These are phyloP conservation scores for Diplodus sargus DNA, from an alignment of 2,797 vertebrate species.

Conservation along the genomic window DNA sequence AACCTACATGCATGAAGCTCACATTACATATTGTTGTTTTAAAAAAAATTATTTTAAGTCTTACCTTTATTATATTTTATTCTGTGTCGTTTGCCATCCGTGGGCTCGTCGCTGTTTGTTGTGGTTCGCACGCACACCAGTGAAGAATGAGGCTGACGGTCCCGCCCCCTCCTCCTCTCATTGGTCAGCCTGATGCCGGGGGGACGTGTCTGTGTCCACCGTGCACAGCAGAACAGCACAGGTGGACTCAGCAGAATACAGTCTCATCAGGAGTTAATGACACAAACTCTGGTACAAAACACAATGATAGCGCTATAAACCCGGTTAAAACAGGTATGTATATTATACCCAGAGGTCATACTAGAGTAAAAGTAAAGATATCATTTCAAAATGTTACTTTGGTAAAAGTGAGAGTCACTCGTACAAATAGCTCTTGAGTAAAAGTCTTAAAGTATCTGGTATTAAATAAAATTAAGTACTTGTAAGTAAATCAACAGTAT, in stretches of 20 bases:
- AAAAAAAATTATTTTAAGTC: not conserved
- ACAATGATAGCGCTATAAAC: not conserved
- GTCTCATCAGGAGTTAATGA: too few relatives aligned
- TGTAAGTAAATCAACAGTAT: too few relatives aligned
- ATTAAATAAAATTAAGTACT: too few relatives aligned
- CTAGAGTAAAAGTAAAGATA: too few relatives aligned
- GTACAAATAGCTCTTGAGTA: too few relatives aligned
- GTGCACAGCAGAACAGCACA: not conserved
- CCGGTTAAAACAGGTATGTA: too few relatives aligned
- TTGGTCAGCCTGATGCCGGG: conserved; percentile 36
- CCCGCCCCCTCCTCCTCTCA: conserved; percentile 50
- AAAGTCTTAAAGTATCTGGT: too few relatives aligned
- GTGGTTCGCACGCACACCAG: conserved; percentile 24
- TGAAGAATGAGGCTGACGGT: fast-evolving
- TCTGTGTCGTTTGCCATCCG: conserved; percentile 34
- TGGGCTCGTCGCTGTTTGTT: conserved; percentile 45
- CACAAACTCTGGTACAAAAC: not conserved
- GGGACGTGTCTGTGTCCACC: not conserved
- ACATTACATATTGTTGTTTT: not conserved
- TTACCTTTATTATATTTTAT: conserved; percentile 56
- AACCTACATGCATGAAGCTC: fast-evolving
- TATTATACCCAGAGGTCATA: too few relatives aligned
- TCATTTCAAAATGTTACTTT: not conserved
- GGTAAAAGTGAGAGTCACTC: too few relatives aligned
- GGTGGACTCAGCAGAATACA: not conserved